Percentiles rank a stretch among this genome's conserved stretches.
phyloP scores from a whole-genome alignment of 2,888 invertebrate genomes.

The Ophion costatus region DNA sequence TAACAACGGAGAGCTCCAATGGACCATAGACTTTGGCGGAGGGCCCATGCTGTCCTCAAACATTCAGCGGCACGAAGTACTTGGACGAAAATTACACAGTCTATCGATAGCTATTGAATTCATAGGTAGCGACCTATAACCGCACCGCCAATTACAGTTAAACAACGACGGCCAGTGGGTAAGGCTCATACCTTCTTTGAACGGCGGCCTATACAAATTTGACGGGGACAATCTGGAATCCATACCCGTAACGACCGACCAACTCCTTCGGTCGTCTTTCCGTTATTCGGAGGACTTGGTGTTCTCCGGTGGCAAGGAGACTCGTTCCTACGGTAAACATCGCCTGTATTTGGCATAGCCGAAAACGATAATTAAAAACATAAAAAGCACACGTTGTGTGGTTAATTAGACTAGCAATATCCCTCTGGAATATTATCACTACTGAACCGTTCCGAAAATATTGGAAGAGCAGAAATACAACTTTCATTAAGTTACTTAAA shows the following conservation, averaged over 20 bases:
- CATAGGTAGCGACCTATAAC: background rate
- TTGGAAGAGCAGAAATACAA: too few species aligned
- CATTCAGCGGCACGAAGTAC: conserved; percentile 93
- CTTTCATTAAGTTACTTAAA: too few species aligned
- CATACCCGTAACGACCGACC: conserved; percentile 93
- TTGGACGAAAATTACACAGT: background rate
- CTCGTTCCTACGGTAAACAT: conserved; percentile 89
- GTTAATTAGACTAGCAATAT: too few species aligned
- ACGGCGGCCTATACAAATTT: conserved; percentile 95
- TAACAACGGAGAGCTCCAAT: conserved; percentile 88
- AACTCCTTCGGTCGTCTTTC: conserved; percentile 93
- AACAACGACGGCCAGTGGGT: conserved; percentile 94
- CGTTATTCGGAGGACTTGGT: conserved; percentile 94
- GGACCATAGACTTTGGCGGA: conserved; percentile 92
- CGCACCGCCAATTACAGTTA: conserved; percentile 85
- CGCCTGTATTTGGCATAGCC: background rate
- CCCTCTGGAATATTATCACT: too few species aligned
- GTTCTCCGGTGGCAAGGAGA: conserved; percentile 95
- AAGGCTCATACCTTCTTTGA: conserved; percentile 95
- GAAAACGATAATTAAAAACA: background rate
- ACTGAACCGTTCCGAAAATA: too few species aligned
- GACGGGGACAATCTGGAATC: conserved; percentile 95
- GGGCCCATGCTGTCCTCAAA: conserved; percentile 94
- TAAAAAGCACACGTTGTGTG: too few species aligned
- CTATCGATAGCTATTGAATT: background rate